A percentile compares a stretch with the other conserved stretches of the same genome.
Conservation (phyloP, 2,797 vertebrate species). For the Epinephelus coioides region DNA sequence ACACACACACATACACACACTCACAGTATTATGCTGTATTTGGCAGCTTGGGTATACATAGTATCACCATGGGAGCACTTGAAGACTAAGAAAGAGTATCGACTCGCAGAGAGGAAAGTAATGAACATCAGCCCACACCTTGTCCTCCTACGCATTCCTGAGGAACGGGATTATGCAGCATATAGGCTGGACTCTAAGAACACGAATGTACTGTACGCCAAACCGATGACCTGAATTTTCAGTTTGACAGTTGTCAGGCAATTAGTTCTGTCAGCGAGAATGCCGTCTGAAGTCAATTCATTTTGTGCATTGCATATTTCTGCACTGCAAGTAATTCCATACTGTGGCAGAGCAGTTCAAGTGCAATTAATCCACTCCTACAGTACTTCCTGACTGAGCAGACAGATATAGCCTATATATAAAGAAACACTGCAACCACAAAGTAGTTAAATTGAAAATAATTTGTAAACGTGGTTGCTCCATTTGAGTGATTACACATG, state of each 20-base stretch:
- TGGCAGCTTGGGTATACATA: constrained; percentile 74
- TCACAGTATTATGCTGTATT: constrained; percentile 56
- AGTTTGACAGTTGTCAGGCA: constrained; percentile 68
- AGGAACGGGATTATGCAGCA: constrained; percentile 64
- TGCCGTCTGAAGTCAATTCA: constrained; percentile 36
- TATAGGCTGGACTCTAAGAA: constrained; percentile 71
- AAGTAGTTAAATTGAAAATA: constrained; percentile 18
- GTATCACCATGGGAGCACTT: constrained; percentile 65
- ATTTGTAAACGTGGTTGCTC: neutral
- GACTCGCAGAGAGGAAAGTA: constrained; percentile 72
- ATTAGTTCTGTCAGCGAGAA: constrained; percentile 61
- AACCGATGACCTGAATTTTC: constrained; percentile 71
- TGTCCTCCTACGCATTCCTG: constrained; percentile 76
- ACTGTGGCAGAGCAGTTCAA: constrained; percentile 17
- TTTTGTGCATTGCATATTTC: constrained; percentile 32
- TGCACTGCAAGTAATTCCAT: constrained; percentile 30
- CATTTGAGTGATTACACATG: constrained; percentile 14
- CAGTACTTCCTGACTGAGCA: constrained; percentile 5
- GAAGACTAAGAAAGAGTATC: constrained; percentile 71
- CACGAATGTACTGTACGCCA: constrained; percentile 59
- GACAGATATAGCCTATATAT: constrained; percentile 2
- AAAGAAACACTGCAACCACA: neutral
- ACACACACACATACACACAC: constrained; percentile 12
- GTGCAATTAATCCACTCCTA: constrained; percentile 47
- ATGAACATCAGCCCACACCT: constrained; percentile 82